Conservation (phyloP, 2,888 invertebrate species). For the Phyllotreta cruciferae region DNA sequence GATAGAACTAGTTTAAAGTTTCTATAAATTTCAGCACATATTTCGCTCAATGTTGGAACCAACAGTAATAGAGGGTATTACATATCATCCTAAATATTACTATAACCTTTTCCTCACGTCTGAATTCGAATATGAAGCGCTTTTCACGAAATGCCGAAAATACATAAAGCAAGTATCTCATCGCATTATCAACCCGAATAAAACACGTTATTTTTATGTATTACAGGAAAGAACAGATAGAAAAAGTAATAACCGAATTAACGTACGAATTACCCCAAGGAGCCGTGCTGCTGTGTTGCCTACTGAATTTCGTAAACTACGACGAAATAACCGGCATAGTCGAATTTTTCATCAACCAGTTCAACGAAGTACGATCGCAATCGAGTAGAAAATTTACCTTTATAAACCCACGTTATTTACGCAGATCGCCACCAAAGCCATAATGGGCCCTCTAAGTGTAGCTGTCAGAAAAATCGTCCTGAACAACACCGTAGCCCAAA, state of each 20-base stretch:
- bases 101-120: constrained; percentile 42
- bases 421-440: constrained; percentile 35
- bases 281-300: constrained; percentile 38
- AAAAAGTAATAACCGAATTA: constrained; percentile 38
- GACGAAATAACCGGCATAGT: constrained; percentile 38
- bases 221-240: constrained; percentile 33
- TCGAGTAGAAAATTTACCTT: neutral
- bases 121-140: constrained; percentile 42
- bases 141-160: constrained; percentile 40
- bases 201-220: neutral
- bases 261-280: constrained; percentile 39
- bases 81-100: constrained; percentile 42
- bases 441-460: constrained; percentile 35
- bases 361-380: constrained; percentile 37
- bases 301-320: constrained; percentile 41
- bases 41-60: constrained; percentile 30
- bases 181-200: neutral
- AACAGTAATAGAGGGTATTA: constrained; percentile 35
- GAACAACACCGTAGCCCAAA: constrained; percentile 32
- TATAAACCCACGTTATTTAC: constrained; percentile 3
- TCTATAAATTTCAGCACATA: neutral
- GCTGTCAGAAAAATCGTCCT: constrained; percentile 39
- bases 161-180: constrained; percentile 37
- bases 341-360: constrained; percentile 40
- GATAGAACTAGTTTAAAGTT: neutral